Evolutionary conservation across 2,797 vertebrate genomes (phyloP).

Genomic region (Arrhamphus sclerolepis): DNA sequence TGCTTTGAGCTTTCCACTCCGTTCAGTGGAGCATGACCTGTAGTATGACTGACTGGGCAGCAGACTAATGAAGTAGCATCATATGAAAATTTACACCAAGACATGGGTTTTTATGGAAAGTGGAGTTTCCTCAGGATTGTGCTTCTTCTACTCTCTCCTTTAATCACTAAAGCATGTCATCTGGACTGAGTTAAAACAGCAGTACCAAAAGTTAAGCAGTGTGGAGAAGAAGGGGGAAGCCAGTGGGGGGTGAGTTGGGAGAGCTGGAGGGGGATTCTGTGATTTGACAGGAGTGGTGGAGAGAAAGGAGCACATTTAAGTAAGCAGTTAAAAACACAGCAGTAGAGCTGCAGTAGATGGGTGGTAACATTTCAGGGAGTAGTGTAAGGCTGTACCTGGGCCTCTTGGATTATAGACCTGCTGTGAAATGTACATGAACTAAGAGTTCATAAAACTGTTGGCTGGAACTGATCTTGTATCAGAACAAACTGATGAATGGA

Average conservation of each 20-base stretch:
- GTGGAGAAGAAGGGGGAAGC: slow-evolving; percentile 42
- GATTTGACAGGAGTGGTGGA: slow-evolving; percentile 24
- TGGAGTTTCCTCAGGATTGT: slow-evolving; percentile 14
- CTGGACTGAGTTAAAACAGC: slow-evolving; percentile 73
- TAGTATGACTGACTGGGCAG: slow-evolving; percentile 6
- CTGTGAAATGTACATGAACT: slow-evolving; percentile 69
- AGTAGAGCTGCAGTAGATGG: slow-evolving; percentile 10
- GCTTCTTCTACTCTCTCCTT: slow-evolving; percentile 20
- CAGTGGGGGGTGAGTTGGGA: slow-evolving; percentile 37
- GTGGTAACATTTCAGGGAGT: slow-evolving; percentile 26
- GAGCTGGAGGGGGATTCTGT: slow-evolving; percentile 17
- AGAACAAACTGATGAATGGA: neutral
- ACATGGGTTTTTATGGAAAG: slow-evolving; percentile 12
- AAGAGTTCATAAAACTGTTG: slow-evolving; percentile 69
- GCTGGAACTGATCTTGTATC: slow-evolving; percentile 49
- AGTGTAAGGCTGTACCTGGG: slow-evolving; percentile 22
- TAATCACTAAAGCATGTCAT: slow-evolving; percentile 54
- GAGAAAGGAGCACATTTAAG: slow-evolving; percentile 27
- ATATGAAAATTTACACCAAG: slow-evolving; percentile 33
- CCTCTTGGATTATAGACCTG: slow-evolving; percentile 52
- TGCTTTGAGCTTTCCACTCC: slow-evolving; percentile 5
- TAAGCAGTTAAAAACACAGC: slow-evolving; percentile 38
- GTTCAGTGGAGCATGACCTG: neutral
- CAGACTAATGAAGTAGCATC: slow-evolving; percentile 20
- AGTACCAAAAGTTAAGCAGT: slow-evolving; percentile 66